Evolutionary conservation across 1,140 invertebrate genomes (phyloP).

Genomic region (Diachasmimorpha longicaudata): DNA sequence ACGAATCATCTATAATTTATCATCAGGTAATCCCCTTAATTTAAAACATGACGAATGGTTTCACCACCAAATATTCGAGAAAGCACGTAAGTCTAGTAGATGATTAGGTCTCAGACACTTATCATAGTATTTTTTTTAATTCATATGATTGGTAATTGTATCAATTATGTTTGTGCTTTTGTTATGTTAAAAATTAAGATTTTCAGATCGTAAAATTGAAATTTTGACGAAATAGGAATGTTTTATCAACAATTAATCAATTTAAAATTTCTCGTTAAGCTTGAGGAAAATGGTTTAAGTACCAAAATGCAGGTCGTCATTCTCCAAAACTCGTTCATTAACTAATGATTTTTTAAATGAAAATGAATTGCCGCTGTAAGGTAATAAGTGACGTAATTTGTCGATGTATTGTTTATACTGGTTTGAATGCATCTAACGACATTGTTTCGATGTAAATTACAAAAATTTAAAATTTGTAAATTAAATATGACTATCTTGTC

Average conservation of each 20-base stretch:
- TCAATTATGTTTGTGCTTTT: not conserved
- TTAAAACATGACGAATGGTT: too few species aligned
- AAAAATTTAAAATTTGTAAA: not conserved
- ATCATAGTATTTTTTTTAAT: not conserved
- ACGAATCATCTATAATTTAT: not conserved
- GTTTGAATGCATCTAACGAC: too few species aligned
- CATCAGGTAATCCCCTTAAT: not conserved
- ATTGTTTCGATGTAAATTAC: not conserved
- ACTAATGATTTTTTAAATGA: not conserved
- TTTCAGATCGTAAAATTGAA: not conserved
- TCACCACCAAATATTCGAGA: too few species aligned
- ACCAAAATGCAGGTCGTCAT: slow-evolving; percentile 12
- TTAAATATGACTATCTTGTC: not conserved
- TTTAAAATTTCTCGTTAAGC: not conserved
- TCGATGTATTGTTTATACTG: too few species aligned
- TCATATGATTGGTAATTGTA: not conserved
- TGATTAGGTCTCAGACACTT: too few species aligned
- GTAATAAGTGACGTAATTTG: not conserved
- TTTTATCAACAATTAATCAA: not conserved
- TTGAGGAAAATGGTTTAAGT: not conserved
- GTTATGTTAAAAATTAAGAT: not conserved
- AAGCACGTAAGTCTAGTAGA: too few species aligned
- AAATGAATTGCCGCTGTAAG: not conserved
- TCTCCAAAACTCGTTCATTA: not conserved
- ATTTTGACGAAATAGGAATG: not conserved